These are phyloP conservation scores for Diorhabda elongata DNA, from an alignment of 1,140 invertebrate genomes.

Conservation along the genomic window DNA sequence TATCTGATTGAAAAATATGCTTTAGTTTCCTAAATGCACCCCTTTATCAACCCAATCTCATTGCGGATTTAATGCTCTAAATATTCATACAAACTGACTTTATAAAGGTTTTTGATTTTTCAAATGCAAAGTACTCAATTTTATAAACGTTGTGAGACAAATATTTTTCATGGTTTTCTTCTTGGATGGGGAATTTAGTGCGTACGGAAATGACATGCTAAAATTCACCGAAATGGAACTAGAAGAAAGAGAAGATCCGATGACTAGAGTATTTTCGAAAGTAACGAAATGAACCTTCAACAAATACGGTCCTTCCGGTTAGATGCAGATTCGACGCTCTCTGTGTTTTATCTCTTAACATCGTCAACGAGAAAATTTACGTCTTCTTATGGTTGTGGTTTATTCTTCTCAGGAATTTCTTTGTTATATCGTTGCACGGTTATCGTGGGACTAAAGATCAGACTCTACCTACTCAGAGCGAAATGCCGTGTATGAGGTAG, in stretches of 20 bases:
- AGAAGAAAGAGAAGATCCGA: conserved; percentile 77
- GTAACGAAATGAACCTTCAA: conserved; percentile 91
- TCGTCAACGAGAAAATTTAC: conserved; percentile 96
- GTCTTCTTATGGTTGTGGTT: conserved; percentile 96
- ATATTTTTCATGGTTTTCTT: conserved; percentile 92
- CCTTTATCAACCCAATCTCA: no score
- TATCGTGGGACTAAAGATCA: conserved; percentile 66
- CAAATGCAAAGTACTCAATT: conserved; percentile 80
- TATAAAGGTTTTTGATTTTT: conserved; percentile 84
- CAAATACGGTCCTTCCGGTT: conserved; percentile 86
- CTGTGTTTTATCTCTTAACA: conserved; percentile 84
- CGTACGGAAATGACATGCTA: conserved; percentile 78
- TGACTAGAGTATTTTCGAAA: conserved; percentile 83
- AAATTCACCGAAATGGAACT: conserved; percentile 83
- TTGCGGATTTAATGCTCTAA: no score
- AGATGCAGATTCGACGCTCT: conserved; percentile 84
- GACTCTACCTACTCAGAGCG: conserved; percentile 73
- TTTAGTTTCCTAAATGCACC: no score
- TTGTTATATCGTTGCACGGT: conserved; percentile 75
- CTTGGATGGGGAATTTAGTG: conserved; percentile 81
- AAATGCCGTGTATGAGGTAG: conserved; percentile 61
- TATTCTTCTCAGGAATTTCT: conserved; percentile 73
- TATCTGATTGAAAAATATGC: no score
- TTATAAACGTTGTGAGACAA: conserved; percentile 84
- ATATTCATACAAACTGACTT: conserved; percentile 44